Evolutionary conservation across 2,113 vertebrate species (phyloP).

Genomic region (Pelecanoides urinatrix): DNA sequence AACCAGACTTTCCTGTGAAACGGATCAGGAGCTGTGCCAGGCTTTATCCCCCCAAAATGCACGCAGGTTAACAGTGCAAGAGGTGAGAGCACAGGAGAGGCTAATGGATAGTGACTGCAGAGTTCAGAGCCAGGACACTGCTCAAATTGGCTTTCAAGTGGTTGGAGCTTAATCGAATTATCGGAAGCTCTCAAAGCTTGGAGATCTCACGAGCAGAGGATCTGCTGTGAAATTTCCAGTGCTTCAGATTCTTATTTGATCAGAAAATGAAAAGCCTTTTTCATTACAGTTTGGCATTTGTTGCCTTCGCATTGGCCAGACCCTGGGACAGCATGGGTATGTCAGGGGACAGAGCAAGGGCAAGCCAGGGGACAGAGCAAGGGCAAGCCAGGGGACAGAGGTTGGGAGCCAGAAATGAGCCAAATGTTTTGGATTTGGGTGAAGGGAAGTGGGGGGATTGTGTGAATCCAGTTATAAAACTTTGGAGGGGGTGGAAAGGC

Average conservation of each 20-base stretch:
- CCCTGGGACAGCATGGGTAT: neutral
- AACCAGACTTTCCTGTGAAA: conserved; percentile 45
- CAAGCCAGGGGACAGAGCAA: neutral
- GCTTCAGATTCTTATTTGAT: neutral
- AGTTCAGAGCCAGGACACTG: neutral
- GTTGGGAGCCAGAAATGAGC: neutral
- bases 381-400: neutral
- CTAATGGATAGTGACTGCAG: conserved; percentile 28
- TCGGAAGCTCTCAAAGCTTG: neutral
- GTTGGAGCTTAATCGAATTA: conserved; percentile 25
- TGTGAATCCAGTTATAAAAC: neutral
- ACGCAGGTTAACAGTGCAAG: neutral
- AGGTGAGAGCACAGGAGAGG: neutral
- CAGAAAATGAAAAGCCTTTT: conserved; percentile 1
- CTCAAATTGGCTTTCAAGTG: conserved; percentile 24
- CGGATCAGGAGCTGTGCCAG: neutral
- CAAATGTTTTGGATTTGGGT: neutral
- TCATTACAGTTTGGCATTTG: conserved; percentile 3
- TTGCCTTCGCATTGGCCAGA: neutral
- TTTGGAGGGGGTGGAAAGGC: neutral
- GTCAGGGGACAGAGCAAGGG: neutral
- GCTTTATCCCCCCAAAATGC: neutral
- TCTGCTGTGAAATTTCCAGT: neutral
- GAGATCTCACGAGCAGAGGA: neutral
- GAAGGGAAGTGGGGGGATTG: neutral